Evolutionary conservation across 1,140 invertebrate species (phyloP), one percentile per base, ranked within the genome.

Genomic region (Dendrolimus kikuchii): DNA sequence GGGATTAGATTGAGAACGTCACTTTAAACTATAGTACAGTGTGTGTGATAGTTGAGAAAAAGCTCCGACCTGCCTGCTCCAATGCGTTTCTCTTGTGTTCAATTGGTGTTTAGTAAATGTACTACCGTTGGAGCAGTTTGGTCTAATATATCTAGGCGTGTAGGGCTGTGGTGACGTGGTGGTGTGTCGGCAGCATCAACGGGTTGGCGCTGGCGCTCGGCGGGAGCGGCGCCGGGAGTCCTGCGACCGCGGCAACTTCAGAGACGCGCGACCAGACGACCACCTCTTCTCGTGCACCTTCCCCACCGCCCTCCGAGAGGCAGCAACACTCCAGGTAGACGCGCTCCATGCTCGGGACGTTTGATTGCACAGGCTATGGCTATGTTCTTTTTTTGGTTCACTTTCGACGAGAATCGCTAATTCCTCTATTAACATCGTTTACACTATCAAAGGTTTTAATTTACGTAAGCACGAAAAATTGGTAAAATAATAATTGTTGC

Each of bases 101-200:
- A 23, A 23, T 46, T 7, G 7, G 7, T 7, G 5, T 46, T 23
- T 9, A 40, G 7, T 49, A n/a, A 9, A 39, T 5, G 5, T 9
- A n/a, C 3, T 23, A 23, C 5, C 53, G 59, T 76, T 85, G 81
- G 79, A 83, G 80, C 82, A 81, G 74, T 64, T 80, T 77, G 66
- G 77, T 77, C 52, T 56, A 38, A 51, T 55, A 46, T 47, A 66
- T 51, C 40, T 23, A 60, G 61, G 51, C 62, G 57, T 53, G 66
- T 80, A 81, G 79, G 81, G 77, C 73, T 75, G 64, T 81, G 76
- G 83, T 84, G 79, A 84, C 74, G 70, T 86, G 74, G 78, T 77
- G 74, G 66, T 85, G 80, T 81, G 82, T 86, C 78, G 73, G 68
- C 87, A 89, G 88, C 75, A 88, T 89, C 78, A 84, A 75, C 80